Evolutionary conservation across 2,113 vertebrate genomes (phyloP).

Genomic region (Alces alces): DNA sequence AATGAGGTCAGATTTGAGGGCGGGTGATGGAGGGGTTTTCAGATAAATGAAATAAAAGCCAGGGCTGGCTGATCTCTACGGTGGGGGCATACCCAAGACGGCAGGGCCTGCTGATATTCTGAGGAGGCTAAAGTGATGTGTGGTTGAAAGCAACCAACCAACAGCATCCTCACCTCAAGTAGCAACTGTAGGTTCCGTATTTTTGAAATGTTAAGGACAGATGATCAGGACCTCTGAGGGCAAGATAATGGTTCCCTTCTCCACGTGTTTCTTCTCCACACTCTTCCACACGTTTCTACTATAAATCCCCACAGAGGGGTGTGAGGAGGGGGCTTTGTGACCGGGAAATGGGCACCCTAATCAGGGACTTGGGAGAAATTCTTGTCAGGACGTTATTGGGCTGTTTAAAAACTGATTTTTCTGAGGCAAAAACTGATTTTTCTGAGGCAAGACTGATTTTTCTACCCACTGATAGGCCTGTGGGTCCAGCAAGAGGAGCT

Average conservation of each 20-base stretch:
- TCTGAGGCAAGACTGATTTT: not conserved
- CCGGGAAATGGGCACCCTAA: not conserved
- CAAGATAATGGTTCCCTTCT: too few relatives aligned
- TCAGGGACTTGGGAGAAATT: not conserved
- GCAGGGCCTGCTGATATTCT: not conserved
- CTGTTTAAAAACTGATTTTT: not conserved
- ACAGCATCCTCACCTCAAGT: not conserved
- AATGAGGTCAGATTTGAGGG: not conserved
- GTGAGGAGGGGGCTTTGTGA: fast-evolving
- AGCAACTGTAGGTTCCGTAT: not conserved
- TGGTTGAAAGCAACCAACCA: not conserved
- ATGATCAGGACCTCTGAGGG: not conserved
- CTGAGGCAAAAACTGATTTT: not conserved
- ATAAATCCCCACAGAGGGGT: not conserved
- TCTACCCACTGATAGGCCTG: not conserved
- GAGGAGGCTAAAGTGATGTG: not conserved
- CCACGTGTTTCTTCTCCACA: not conserved
- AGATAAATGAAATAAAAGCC: not conserved
- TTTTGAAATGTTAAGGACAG: not conserved
- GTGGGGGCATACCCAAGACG: too few relatives aligned
- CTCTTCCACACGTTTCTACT: not conserved
- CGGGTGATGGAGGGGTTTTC: not conserved
- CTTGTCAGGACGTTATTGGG: not conserved
- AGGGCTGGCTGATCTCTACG: not conserved
- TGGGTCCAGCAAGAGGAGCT: not conserved